Evolutionary conservation across 2,888 invertebrate genomes (phyloP).

Genomic region (Scaeva pyrastri): DNA sequence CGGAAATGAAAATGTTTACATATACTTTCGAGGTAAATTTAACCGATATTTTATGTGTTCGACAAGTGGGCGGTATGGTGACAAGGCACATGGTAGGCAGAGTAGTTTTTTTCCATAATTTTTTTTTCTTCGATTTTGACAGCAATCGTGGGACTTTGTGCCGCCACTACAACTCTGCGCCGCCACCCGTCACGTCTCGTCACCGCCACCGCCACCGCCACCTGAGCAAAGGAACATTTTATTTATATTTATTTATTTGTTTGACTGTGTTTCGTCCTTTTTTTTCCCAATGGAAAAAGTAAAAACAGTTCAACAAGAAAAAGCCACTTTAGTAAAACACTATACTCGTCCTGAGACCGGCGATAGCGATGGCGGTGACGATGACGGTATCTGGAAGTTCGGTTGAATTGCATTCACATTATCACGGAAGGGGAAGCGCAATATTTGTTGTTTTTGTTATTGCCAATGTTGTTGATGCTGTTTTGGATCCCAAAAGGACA

Average conservation of each 20-base stretch:
- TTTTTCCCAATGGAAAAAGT: constrained; percentile 41
- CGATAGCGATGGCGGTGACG: not conserved
- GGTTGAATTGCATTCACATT: constrained; percentile 42
- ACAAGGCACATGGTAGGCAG: not conserved
- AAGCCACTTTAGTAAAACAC: constrained; percentile 64
- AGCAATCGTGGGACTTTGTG: constrained; percentile 64
- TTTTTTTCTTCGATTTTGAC: constrained; percentile 53
- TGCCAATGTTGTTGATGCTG: not conserved
- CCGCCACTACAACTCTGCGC: not conserved
- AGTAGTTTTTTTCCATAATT: constrained; percentile 1
- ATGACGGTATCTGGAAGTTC: constrained; percentile 23
- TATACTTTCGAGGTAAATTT: constrained; percentile 72
- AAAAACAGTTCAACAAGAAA: constrained; percentile 33
- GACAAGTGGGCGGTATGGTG: constrained; percentile 51
- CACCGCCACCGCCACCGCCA: constrained; percentile 18
- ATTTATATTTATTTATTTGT: constrained; percentile 48
- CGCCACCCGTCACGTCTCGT: not conserved
- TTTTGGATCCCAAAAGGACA: too few relatives aligned
- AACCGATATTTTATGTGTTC: constrained; percentile 75
- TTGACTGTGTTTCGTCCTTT: constrained; percentile 38
- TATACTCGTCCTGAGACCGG: not conserved
- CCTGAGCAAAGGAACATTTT: constrained; percentile 56
- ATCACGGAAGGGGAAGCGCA: constrained; percentile 3
- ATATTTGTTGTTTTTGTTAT: constrained; percentile 13
- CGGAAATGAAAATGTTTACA: constrained; percentile 76